Conservation (phyloP, 2,888 invertebrate genomes). For the Diadromus collaris region DNA sequence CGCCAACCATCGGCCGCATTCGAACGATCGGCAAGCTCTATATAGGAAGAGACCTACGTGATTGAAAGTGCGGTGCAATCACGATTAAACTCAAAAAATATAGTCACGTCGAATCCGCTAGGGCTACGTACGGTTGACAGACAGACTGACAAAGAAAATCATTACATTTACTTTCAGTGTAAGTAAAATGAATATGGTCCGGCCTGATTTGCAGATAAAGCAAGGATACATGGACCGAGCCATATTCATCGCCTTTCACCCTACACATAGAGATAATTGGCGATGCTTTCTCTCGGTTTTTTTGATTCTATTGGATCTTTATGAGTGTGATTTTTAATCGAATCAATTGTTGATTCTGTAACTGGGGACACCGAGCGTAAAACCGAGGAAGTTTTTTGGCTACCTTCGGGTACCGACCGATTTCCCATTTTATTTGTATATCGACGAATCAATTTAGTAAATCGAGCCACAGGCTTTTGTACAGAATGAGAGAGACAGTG, state of each 20-base stretch:
- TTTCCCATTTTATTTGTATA: slow-evolving; percentile 42
- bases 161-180: too few species aligned
- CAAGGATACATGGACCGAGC: too few species aligned
- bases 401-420: background rate
- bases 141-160: too few species aligned
- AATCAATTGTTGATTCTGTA: background rate
- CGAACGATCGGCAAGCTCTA: too few species aligned
- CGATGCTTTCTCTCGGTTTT: background rate
- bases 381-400: slow-evolving; percentile 23
- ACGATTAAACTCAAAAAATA: too few species aligned
- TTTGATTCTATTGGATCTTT: background rate
- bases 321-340: background rate
- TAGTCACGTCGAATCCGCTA: too few species aligned
- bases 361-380: background rate
- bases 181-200: too few species aligned
- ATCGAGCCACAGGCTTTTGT: slow-evolving; percentile 21
- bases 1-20: too few species aligned
- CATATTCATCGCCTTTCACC: background rate
- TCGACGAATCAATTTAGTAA: slow-evolving; percentile 55
- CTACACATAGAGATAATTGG: background rate
- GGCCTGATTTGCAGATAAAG: too few species aligned
- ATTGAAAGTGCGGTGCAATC: too few species aligned
- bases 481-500: slow-evolving; percentile 4
- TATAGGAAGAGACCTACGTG: too few species aligned
- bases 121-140: too few species aligned